A percentile compares a stretch with the other conserved stretches of the same genome.
These are phyloP conservation scores for Sebastes diaconus DNA, from an alignment of 2,797 vertebrate genomes.

Conservation along the genomic window DNA sequence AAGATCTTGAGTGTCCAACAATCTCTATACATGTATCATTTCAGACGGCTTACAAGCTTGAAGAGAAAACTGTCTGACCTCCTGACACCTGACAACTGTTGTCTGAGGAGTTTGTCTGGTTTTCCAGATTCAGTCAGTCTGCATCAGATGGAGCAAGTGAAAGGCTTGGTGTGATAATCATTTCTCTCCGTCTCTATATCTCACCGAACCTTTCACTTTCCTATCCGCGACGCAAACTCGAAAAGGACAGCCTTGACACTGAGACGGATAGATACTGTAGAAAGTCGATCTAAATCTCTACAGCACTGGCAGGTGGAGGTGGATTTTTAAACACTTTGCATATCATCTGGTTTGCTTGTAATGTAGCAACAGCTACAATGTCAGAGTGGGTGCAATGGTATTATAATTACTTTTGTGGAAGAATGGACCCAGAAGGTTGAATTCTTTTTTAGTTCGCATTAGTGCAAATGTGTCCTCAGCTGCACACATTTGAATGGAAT, in stretches of 20 bases:
- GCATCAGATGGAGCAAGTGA: constrained; percentile 10
- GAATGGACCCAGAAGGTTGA: not conserved
- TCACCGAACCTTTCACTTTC: constrained; percentile 5
- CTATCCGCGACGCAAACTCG: not conserved
- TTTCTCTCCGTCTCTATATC: not conserved
- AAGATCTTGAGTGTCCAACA: not conserved
- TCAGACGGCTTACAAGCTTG: not conserved
- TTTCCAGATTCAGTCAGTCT: constrained; percentile 22
- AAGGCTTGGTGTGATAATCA: constrained; percentile 7
- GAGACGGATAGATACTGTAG: not conserved
- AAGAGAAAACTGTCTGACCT: constrained; percentile 12
- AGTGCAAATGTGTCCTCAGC: constrained; percentile 4
- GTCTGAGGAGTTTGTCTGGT: constrained; percentile 17
- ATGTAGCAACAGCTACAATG: not conserved
- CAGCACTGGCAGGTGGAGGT: not conserved
- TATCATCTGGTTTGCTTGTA: not conserved
- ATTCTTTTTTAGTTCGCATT: constrained; percentile 13
- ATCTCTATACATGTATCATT: not conserved
- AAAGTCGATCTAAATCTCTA: not conserved
- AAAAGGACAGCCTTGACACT: constrained; percentile 20
- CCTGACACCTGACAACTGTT: not conserved
- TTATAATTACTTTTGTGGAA: not conserved
- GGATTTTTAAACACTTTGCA: not conserved
- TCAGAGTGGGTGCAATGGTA: not conserved
- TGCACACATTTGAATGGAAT: constrained; percentile 1